These are phyloP conservation scores for Odontamblyopus lacepedii DNA, from an alignment of 2,797 vertebrate genomes.

Conservation along the genomic window DNA sequence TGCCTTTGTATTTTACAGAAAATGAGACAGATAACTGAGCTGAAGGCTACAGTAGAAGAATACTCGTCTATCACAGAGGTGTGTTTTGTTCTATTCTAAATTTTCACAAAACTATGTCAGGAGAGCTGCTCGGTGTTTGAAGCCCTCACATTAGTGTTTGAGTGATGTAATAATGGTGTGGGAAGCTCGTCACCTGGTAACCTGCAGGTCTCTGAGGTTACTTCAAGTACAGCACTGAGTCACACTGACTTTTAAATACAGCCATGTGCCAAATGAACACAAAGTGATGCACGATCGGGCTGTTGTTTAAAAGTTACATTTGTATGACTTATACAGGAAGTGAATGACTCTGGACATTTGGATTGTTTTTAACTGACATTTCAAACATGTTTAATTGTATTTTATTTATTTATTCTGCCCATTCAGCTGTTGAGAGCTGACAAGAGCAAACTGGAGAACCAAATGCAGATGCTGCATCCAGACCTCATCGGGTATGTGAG, in stretches of 20 bases:
- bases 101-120: background rate
- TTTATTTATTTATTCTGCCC: conserved; percentile 3
- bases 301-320: background rate
- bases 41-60: conserved; percentile 81
- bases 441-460: conserved; percentile 83
- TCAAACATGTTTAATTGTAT: background rate
- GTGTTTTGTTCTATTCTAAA: background rate
- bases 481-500: conserved; percentile 82
- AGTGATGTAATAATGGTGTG: conserved; percentile 17
- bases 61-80: conserved; percentile 85
- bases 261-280: background rate
- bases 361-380: background rate
- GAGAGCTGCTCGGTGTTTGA: conserved; percentile 2
- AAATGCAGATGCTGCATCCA: conserved; percentile 84
- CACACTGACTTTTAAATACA: background rate
- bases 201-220: background rate
- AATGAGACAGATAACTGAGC: conserved; percentile 80
- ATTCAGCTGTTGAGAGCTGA: conserved; percentile 83
- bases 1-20: conserved; percentile 72
- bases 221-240: background rate
- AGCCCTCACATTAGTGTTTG: conserved; percentile 8
- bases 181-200: conserved; percentile 40
- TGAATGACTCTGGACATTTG: background rate
- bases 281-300: background rate
- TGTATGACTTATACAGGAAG: background rate